Evolutionary conservation across 1,140 invertebrate genomes (phyloP).

Genomic region (Chlorops oryzae): DNA sequence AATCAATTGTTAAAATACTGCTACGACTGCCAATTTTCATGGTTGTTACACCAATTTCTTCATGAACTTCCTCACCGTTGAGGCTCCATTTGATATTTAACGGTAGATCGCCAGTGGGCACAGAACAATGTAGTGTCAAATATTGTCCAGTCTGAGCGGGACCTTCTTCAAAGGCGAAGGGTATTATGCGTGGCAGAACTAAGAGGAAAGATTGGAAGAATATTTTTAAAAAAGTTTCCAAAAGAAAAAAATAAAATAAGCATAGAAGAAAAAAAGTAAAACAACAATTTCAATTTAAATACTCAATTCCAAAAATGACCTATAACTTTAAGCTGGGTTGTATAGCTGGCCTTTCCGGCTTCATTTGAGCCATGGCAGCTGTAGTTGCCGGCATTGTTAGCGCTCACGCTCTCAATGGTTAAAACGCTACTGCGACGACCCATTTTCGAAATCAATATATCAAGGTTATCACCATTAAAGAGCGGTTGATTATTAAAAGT

Average conservation of each 20-base stretch:
- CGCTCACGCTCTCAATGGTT: constrained; percentile 62
- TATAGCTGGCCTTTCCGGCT: constrained; percentile 58
- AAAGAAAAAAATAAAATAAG: constrained; percentile 18
- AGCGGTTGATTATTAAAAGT: constrained; percentile 58
- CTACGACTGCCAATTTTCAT: constrained; percentile 58
- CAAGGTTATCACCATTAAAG: constrained; percentile 44
- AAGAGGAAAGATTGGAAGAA: constrained; percentile 17
- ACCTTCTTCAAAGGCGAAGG: constrained; percentile 53
- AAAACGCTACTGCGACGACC: constrained; percentile 57
- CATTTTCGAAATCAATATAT: constrained; percentile 50
- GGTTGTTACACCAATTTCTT: constrained; percentile 50
- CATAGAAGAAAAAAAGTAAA: constrained; percentile 16
- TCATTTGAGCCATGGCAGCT: constrained; percentile 66
- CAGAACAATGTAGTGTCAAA: constrained; percentile 57
- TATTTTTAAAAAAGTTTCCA: constrained; percentile 8
- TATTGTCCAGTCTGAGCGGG: constrained; percentile 45
- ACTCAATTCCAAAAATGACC: constrained; percentile 20
- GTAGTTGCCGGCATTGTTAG: constrained; percentile 58
- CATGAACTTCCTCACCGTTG: constrained; percentile 53
- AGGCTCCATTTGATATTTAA: constrained; percentile 66
- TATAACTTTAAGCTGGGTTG: constrained; percentile 50
- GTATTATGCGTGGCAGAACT: constrained; percentile 68
- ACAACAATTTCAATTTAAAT: not conserved
- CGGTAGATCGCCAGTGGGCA: constrained; percentile 67
- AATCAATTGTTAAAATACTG: constrained; percentile 61